These are phyloP conservation scores for Distichodus sexfasciatus DNA, from an alignment of 2,797 vertebrate species.

Conservation along the genomic window DNA sequence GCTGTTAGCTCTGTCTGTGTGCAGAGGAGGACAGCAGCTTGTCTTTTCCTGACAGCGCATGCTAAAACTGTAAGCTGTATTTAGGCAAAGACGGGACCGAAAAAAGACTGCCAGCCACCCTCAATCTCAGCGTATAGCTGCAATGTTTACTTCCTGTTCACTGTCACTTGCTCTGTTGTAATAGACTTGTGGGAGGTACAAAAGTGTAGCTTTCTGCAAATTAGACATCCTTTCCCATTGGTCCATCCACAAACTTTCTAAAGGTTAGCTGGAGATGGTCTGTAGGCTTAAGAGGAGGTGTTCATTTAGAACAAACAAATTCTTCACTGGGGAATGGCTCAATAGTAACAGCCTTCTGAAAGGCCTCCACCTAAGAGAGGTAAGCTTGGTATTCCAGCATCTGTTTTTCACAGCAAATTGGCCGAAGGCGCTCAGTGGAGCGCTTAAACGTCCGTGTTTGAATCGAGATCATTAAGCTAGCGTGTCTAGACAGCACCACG, in stretches of 20 bases:
- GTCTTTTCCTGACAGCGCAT: slow-evolving; percentile 47
- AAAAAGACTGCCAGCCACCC: slow-evolving; percentile 38
- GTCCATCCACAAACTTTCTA: not conserved
- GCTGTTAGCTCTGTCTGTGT: slow-evolving; percentile 51
- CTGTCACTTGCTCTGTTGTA: not conserved
- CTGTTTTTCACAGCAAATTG: slow-evolving; percentile 67
- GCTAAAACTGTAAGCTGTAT: slow-evolving; percentile 43
- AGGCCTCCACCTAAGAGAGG: slow-evolving; percentile 57
- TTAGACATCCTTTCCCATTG: not conserved
- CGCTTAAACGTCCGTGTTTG: slow-evolving; percentile 39
- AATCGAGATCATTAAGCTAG: slow-evolving; percentile 54
- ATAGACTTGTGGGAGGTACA: not conserved
- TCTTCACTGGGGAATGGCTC: slow-evolving; percentile 39
- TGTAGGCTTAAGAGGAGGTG: not conserved
- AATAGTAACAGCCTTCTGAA: slow-evolving; percentile 55
- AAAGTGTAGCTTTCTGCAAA: not conserved
- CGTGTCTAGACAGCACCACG: slow-evolving; percentile 45
- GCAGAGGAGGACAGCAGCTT: slow-evolving; percentile 46
- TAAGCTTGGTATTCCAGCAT: slow-evolving; percentile 63
- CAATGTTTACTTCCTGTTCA: slow-evolving; percentile 10
- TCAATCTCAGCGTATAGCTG: not conserved
- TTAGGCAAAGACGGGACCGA: slow-evolving; percentile 33
- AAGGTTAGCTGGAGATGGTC: not conserved
- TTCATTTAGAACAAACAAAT: slow-evolving; percentile 16
- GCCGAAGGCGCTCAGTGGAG: slow-evolving; percentile 43